A percentile compares a stretch with the other conserved stretches of the same genome.
Conservation (phyloP, 1,140 invertebrate genomes). For the Drosophila pruinosa region DNA sequence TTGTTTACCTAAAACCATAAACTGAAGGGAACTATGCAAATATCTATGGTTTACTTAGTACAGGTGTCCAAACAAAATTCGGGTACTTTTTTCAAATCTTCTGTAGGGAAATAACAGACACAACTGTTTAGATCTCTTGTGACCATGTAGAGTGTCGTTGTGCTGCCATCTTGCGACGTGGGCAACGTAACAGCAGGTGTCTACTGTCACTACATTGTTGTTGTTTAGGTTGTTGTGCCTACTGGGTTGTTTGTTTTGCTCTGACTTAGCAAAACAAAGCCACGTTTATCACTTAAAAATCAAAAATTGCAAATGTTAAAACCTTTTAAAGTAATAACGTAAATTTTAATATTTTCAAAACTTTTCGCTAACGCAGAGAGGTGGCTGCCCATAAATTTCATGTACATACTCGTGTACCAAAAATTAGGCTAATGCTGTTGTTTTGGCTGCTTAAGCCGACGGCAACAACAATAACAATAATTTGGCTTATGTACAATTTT, state of each 20-base stretch:
- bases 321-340: slow-evolving; percentile 49
- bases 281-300: slow-evolving; percentile 12
- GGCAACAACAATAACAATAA: slow-evolving; percentile 36
- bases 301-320: slow-evolving; percentile 34
- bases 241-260: background rate
- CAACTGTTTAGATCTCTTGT: slow-evolving; percentile 4
- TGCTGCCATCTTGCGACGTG: slow-evolving; percentile 11
- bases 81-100: background rate
- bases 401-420: background rate
- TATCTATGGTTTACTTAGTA: background rate
- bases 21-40: background rate
- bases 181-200: slow-evolving; percentile 11
- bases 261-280: background rate
- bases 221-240: background rate
- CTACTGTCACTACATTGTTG: background rate
- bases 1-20: background rate
- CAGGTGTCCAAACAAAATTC: slow-evolving; percentile 17
- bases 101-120: background rate
- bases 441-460: slow-evolving; percentile 30
- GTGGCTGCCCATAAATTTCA: slow-evolving; percentile 15
- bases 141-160: background rate
- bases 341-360: slow-evolving; percentile 73
- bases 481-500: slow-evolving; percentile 57
- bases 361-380: slow-evolving; percentile 31
- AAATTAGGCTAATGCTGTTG: slow-evolving; percentile 17